These are phyloP conservation scores for Urophycis tenuis DNA, from an alignment of 2,797 vertebrate genomes.

Conservation along the genomic window DNA sequence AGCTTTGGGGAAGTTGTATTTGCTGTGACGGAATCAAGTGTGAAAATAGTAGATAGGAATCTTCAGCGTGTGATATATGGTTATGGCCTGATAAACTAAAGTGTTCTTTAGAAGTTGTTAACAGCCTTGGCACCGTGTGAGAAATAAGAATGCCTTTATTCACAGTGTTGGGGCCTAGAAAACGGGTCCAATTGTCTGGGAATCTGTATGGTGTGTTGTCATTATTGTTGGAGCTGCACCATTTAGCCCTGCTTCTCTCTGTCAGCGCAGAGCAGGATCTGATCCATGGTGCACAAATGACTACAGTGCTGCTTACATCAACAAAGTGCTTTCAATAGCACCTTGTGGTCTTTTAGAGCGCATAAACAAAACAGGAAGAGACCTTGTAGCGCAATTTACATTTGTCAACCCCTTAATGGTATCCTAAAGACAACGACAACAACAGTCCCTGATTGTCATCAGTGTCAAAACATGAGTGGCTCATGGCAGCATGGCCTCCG, in stretches of 20 bases:
- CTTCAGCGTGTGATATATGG: neutral
- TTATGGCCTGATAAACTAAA: neutral
- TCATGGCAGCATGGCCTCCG: constrained; percentile 29
- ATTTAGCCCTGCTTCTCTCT: too few relatives aligned
- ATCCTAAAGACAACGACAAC: neutral
- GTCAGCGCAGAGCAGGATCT: too few relatives aligned
- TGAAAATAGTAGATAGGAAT: neutral
- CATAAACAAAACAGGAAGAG: neutral
- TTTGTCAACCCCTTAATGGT: neutral
- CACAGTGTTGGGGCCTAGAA: neutral
- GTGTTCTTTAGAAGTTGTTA: neutral
- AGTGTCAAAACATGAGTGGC: constrained; percentile 36
- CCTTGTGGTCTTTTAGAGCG: neutral
- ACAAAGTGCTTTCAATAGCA: neutral
- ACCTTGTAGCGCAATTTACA: neutral
- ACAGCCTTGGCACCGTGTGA: neutral
- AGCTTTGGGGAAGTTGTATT: constrained; percentile 40
- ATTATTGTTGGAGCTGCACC: neutral
- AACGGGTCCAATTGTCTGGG: neutral
- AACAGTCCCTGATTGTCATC: constrained; percentile 50
- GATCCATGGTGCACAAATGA: too few relatives aligned
- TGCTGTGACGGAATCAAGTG: constrained; percentile 28
- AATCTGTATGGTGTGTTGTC: neutral
- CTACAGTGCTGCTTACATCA: too few relatives aligned
- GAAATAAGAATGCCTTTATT: neutral